Evolutionary conservation across 2,797 vertebrate genomes (phyloP).

Genomic region (Microctenopoma stevenorrisi): DNA sequence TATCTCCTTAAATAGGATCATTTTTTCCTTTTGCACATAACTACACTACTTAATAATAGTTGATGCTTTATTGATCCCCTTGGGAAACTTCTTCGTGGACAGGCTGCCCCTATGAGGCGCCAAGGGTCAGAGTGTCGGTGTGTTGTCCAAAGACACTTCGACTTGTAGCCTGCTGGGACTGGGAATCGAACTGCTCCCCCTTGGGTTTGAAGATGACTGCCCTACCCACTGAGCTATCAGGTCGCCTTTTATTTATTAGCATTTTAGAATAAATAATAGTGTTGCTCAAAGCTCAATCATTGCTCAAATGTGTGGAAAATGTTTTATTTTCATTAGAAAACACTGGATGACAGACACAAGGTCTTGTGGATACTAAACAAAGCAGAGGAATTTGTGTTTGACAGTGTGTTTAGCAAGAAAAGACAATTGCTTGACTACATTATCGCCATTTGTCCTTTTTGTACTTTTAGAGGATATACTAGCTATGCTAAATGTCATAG

Average conservation of each 20-base stretch:
- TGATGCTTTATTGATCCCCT: no score
- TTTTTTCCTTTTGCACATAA: slow-evolving; percentile 32
- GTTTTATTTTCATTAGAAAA: not conserved
- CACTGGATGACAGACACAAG: not conserved
- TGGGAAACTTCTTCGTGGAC: no score
- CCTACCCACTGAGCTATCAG: no score
- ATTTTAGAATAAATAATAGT: slow-evolving; percentile 24
- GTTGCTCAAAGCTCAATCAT: not conserved
- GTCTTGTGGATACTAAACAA: slow-evolving; percentile 9
- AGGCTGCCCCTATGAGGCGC: no score
- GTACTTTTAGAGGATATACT: slow-evolving; percentile 22
- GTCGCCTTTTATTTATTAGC: not conserved
- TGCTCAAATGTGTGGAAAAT: slow-evolving; percentile 4
- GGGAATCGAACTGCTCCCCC: no score
- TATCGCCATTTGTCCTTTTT: slow-evolving; percentile 1
- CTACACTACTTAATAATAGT: not conserved
- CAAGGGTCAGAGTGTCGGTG: no score
- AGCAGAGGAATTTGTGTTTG: slow-evolving; percentile 9
- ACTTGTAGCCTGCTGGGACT: no score
- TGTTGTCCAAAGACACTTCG: no score
- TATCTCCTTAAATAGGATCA: slow-evolving; percentile 34
- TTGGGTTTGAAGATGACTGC: no score
- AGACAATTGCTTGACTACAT: slow-evolving; percentile 16
- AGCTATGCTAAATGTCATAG: slow-evolving; percentile 9
- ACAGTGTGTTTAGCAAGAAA: slow-evolving; percentile 9